Evolutionary conservation across 2,888 invertebrate genomes (phyloP).

Genomic region (Scaptodrosophila latifasciaeformis): DNA sequence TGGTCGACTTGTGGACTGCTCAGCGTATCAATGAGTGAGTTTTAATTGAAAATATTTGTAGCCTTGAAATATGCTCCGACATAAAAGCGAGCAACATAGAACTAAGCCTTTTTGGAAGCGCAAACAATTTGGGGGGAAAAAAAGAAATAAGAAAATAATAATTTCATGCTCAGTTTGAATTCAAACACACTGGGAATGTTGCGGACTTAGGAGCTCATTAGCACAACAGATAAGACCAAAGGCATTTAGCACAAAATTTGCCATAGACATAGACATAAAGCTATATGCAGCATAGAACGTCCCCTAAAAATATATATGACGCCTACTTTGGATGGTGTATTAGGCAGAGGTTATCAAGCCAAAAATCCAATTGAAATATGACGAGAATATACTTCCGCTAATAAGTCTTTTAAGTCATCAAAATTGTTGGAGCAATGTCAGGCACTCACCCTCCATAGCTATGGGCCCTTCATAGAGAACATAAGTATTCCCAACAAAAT

Average conservation of each 20-base stretch:
- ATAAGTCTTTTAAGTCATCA: conserved; percentile 17
- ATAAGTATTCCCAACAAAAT: neutral
- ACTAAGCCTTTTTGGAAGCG: conserved; percentile 30
- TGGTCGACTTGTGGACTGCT: neutral
- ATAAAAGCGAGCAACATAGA: conserved; percentile 12
- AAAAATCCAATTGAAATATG: conserved; percentile 7
- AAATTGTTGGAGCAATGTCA: neutral
- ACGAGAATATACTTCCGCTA: conserved; percentile 36
- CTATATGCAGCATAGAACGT: conserved; percentile 20
- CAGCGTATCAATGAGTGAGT: conserved; percentile 19
- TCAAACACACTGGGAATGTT: conserved; percentile 1
- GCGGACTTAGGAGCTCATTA: neutral
- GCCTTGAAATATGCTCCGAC: conserved; percentile 52
- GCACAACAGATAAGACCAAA: conserved; percentile 36
- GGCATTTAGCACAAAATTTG: conserved; percentile 11
- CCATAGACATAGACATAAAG: conserved; percentile 5
- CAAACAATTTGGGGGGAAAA: no score
- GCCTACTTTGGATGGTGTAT: conserved; percentile 27
- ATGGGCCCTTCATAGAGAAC: neutral
- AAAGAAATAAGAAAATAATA: neutral
- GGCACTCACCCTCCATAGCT: no score
- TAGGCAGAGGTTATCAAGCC: conserved; percentile 37
- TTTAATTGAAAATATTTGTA: conserved; percentile 57
- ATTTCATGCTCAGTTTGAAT: conserved; percentile 2
- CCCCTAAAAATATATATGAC: conserved; percentile 59